Evolutionary conservation across 2,797 vertebrate species (phyloP).

Genomic region (Poecilia velifera): DNA sequence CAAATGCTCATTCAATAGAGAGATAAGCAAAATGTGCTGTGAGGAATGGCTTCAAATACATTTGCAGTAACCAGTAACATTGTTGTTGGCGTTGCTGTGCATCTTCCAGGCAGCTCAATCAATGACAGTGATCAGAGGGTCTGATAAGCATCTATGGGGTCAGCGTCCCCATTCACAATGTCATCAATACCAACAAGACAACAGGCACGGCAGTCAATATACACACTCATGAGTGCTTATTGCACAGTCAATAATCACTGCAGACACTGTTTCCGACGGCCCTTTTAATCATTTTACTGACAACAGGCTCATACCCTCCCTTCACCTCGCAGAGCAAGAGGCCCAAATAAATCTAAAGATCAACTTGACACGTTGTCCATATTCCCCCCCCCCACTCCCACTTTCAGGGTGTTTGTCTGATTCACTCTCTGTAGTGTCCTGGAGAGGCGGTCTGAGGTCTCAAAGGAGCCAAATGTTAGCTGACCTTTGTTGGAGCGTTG

Average conservation of each 20-base stretch:
- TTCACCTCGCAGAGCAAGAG: background rate
- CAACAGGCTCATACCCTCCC: constrained; percentile 27
- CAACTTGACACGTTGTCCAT: constrained; percentile 17
- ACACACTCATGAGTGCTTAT: constrained; percentile 68
- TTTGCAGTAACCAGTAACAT: background rate
- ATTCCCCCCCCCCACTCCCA: background rate
- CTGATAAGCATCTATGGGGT: constrained; percentile 60
- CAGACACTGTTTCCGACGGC: constrained; percentile 37
- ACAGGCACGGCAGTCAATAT: constrained; percentile 63
- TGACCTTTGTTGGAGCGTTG: constrained; percentile 65
- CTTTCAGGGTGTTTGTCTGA: constrained; percentile 12
- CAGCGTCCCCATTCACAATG: constrained; percentile 36
- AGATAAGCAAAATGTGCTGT: background rate
- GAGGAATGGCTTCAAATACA: constrained; percentile 7
- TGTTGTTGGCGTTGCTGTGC: constrained; percentile 22
- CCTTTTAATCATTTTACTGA: constrained; percentile 63
- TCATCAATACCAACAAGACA: constrained; percentile 71
- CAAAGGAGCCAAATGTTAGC: constrained; percentile 55
- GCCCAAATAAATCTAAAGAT: constrained; percentile 35
- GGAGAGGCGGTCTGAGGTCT: constrained; percentile 34
- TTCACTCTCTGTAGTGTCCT: constrained; percentile 32
- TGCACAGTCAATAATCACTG: constrained; percentile 65
- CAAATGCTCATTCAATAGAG: background rate
- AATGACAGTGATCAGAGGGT: constrained; percentile 59
- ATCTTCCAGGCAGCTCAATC: constrained; percentile 50